phyloP scores from a whole-genome alignment of 2,888 invertebrate species.

The Lasius platythorax region DNA sequence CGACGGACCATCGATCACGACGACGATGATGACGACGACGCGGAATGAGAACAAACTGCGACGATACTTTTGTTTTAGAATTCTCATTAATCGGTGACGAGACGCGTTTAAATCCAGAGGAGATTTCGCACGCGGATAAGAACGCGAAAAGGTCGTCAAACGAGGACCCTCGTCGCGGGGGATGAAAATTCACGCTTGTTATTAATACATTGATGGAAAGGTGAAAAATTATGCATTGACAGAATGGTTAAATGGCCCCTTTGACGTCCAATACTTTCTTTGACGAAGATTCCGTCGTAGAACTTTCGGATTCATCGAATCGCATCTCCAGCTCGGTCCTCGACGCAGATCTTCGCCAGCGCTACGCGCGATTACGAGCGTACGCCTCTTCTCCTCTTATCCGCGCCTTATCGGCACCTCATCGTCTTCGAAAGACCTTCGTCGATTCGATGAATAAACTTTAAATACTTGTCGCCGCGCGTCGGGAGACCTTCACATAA shows the following conservation, averaged over 20 bases:
- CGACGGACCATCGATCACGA: slow-evolving; percentile 29
- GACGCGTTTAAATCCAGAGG: neutral
- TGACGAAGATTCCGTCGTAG: neutral
- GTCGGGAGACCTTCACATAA: slow-evolving; percentile 70
- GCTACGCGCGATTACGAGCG: slow-evolving; percentile 8
- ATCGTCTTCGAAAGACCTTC: slow-evolving; percentile 63
- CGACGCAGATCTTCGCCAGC: slow-evolving; percentile 16
- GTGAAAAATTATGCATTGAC: too few species aligned
- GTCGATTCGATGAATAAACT: slow-evolving; percentile 60
- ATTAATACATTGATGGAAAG: slow-evolving; percentile 34
- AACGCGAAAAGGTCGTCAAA: slow-evolving; percentile 12
- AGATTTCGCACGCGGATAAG: neutral
- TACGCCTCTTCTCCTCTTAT: slow-evolving; percentile 3
- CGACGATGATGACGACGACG: neutral
- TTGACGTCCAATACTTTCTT: slow-evolving; percentile 24
- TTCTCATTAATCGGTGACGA: slow-evolving; percentile 8
- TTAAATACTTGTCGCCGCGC: slow-evolving; percentile 22
- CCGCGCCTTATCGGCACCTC: neutral
- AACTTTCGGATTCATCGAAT: slow-evolving; percentile 42
- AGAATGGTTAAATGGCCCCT: slow-evolving; percentile 43
- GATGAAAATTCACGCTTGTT: slow-evolving; percentile 16
- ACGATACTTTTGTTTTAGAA: slow-evolving; percentile 21
- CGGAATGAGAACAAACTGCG: neutral
- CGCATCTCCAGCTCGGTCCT: neutral
- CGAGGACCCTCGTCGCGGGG: slow-evolving; percentile 21